These are phyloP conservation scores for Dyspetes luteomarginatus DNA, from an alignment of 2,888 invertebrate species.

Conservation along the genomic window DNA sequence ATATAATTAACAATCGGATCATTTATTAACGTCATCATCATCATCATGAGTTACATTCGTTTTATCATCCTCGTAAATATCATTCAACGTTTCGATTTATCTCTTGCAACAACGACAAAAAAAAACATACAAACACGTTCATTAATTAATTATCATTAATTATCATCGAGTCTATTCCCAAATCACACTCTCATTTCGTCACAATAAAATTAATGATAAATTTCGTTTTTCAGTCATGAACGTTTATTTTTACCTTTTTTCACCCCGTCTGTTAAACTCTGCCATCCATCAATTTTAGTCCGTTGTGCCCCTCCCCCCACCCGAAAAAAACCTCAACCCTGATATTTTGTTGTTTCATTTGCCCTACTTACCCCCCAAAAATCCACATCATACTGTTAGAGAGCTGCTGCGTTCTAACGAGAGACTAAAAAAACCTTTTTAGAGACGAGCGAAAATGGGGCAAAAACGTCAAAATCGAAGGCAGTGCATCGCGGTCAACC, in stretches of 20 bases:
- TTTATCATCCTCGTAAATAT: neutral
- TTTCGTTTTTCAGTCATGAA: constrained; percentile 34
- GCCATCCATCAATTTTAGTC: too few relatives aligned
- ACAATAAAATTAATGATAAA: constrained; percentile 24
- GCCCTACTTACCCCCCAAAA: too few relatives aligned
- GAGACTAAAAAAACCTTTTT: constrained; percentile 46
- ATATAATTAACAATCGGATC: neutral
- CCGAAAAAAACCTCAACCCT: too few relatives aligned
- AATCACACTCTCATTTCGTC: constrained; percentile 50
- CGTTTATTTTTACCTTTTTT: constrained; percentile 16
- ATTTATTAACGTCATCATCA: neutral
- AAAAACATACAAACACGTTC: neutral
- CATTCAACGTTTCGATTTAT: neutral
- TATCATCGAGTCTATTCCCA: constrained; percentile 35
- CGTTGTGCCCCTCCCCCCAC: too few relatives aligned
- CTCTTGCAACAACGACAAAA: neutral
- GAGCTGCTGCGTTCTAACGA: constrained; percentile 41
- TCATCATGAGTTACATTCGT: neutral
- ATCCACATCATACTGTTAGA: constrained; percentile 37
- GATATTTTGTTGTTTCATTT: too few relatives aligned
- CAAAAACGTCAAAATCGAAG: constrained; percentile 62
- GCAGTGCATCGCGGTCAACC: constrained; percentile 63
- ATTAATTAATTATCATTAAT: constrained; percentile 30
- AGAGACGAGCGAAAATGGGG: constrained; percentile 60
- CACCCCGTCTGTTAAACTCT: neutral